These are phyloP conservation scores for Himalopsyche tibetana DNA, from an alignment of 2,888 invertebrate genomes.

Conservation along the genomic window DNA sequence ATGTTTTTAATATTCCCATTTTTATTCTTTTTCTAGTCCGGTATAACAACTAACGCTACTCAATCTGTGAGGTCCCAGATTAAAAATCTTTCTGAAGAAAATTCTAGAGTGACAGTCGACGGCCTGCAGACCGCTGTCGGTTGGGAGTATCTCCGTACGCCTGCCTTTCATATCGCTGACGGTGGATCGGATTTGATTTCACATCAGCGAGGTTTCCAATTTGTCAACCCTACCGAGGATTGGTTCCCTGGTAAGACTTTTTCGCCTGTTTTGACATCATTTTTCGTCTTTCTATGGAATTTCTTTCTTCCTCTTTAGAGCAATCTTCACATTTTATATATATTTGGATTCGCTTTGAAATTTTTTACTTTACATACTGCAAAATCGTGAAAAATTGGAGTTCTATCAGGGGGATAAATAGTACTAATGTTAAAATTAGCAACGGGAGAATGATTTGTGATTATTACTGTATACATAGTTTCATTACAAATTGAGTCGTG, in stretches of 20 bases:
- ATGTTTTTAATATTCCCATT: background rate
- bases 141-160: slow-evolving; percentile 88
- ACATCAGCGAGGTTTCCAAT: slow-evolving; percentile 89
- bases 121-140: slow-evolving; percentile 88
- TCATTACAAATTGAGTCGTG: no score
- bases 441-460: no score
- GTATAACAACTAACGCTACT: slow-evolving; percentile 91
- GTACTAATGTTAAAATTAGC: no score
- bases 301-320: no score
- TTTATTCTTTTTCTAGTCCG: slow-evolving; percentile 78
- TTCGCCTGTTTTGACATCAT: background rate
- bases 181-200: slow-evolving; percentile 84
- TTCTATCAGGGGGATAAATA: no score
- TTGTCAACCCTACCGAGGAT: slow-evolving; percentile 89
- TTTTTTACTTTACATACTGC: no score
- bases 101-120: slow-evolving; percentile 83
- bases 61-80: slow-evolving; percentile 88
- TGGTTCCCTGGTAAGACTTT: slow-evolving; percentile 86
- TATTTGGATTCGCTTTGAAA: no score
- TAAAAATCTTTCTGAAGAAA: slow-evolving; percentile 87
- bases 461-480: no score
- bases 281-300: no score
- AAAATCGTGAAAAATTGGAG: no score
- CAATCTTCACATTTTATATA: no score
- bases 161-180: slow-evolving; percentile 81